A percentile compares a stretch with the other conserved stretches of the same genome.
phyloP scores from a whole-genome alignment of 2,113 vertebrate species.

The Formicarius rufipectus region DNA sequence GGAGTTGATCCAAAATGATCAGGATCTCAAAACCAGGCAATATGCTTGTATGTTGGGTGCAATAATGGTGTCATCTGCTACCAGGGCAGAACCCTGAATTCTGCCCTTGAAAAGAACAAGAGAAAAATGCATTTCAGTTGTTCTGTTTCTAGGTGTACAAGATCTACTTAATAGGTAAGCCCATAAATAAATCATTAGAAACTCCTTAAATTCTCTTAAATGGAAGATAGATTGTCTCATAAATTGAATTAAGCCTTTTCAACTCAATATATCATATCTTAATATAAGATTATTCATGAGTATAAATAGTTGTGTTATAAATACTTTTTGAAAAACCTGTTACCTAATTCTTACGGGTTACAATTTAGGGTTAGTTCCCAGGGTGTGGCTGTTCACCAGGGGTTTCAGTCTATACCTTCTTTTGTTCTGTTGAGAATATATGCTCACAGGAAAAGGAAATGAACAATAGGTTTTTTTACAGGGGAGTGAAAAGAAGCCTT shows the following conservation, averaged over 20 bases:
- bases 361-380: not conserved
- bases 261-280: not conserved
- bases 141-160: not conserved
- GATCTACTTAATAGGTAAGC: not conserved
- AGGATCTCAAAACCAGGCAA: not conserved
- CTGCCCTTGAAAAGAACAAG: not conserved
- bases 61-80: not conserved
- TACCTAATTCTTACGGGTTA: not conserved
- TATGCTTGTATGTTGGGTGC: not conserved
- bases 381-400: not conserved
- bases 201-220: not conserved
- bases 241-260: not conserved
- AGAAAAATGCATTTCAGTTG: not conserved
- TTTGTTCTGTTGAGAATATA: not conserved
- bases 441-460: constrained; percentile 10
- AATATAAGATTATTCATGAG: not conserved
- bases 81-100: not conserved
- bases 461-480: not conserved
- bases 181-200: not conserved
- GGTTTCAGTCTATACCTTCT: not conserved
- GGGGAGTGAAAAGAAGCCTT: not conserved
- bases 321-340: not conserved
- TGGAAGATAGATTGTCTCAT: not conserved
- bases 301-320: not conserved
- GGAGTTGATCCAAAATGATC: not conserved